Conservation (phyloP, 2,113 vertebrate species). For the Tursiops truncatus region DNA sequence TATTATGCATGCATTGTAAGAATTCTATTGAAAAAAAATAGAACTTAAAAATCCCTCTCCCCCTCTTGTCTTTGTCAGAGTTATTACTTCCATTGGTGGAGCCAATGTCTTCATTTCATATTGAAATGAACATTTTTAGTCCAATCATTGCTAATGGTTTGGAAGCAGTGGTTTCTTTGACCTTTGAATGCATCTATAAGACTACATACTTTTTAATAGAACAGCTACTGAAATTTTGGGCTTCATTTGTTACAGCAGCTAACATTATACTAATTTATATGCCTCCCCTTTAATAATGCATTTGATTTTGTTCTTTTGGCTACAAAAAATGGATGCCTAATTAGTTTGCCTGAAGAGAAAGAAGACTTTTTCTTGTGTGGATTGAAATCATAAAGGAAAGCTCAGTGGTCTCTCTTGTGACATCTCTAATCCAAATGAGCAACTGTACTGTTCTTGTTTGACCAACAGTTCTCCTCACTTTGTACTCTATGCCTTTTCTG, state of each 20-base stretch:
- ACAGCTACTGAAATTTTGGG: not conserved
- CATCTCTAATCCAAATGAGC: not conserved
- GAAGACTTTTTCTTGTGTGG: not conserved
- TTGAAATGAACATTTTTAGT: not conserved
- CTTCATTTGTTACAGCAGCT: not conserved
- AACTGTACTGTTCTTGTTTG: not conserved
- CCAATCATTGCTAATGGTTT: conserved; percentile 1
- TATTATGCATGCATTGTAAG: not conserved
- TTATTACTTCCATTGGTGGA: not conserved
- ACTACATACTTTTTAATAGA: not conserved
- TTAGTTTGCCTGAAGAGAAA: not conserved
- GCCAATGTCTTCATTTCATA: not conserved
- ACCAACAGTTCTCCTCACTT: not conserved
- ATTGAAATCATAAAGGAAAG: not conserved
- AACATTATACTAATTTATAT: not conserved
- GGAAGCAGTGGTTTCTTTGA: not conserved
- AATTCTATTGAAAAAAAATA: not conserved
- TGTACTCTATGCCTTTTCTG: not conserved
- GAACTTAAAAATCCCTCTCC: conserved; percentile 7
- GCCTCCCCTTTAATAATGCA: not conserved
- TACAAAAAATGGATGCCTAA: not conserved
- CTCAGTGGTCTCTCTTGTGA: not conserved
- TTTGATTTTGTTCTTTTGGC: not conserved
- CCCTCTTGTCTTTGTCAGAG: not conserved
- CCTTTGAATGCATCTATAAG: not conserved